Conservation (phyloP, 2,888 invertebrate species). For the Dicycla oo region DNA sequence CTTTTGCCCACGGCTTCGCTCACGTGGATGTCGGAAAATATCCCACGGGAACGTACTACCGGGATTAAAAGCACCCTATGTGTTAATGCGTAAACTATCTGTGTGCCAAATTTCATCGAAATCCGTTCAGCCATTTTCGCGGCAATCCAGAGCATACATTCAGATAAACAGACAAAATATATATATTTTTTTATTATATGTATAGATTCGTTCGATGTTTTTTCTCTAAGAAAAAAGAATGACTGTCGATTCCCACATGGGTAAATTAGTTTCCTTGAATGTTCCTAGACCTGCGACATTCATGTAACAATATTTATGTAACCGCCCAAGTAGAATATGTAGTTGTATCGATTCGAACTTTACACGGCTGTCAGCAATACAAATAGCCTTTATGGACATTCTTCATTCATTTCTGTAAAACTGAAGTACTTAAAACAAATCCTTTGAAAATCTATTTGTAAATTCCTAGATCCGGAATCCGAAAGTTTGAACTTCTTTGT, state of each 20-base stretch:
- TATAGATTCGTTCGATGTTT: no score
- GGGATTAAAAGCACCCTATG: no score
- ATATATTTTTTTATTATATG: no score
- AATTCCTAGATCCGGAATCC: no score
- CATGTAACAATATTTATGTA: constrained; percentile 37
- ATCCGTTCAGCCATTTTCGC: no score
- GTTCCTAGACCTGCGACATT: constrained; percentile 2
- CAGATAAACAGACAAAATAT: no score
- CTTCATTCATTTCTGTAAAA: background rate
- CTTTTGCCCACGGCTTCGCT: no score
- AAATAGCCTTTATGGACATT: background rate
- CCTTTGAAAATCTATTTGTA: background rate
- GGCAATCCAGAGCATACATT: no score
- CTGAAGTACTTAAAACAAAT: background rate
- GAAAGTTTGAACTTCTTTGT: background rate
- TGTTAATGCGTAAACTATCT: no score
- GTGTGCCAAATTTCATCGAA: no score
- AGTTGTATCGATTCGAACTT: constrained; percentile 32
- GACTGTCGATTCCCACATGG: background rate
- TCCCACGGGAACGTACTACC: no score
- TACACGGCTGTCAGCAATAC: constrained; percentile 15
- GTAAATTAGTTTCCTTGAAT: background rate
- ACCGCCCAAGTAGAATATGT: constrained; percentile 28
- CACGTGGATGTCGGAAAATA: no score
- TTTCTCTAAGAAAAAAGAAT: background rate